These are phyloP conservation scores for Scarus forsteni DNA, from an alignment of 2,797 vertebrate species.

Conservation along the genomic window DNA sequence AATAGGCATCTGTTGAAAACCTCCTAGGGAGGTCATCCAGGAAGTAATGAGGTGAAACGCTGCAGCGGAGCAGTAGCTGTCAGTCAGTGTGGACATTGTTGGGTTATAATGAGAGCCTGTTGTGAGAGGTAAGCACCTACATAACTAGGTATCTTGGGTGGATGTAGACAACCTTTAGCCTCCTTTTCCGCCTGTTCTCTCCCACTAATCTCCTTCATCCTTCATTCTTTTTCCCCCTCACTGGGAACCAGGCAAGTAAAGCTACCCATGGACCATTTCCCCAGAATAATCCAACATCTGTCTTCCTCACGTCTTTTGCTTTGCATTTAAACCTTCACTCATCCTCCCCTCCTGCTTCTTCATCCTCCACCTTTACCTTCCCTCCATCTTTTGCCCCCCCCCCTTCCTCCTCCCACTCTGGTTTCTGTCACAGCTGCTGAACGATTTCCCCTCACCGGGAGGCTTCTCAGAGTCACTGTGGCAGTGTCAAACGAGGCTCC, in stretches of 20 bases:
- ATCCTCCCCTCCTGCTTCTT: conserved; percentile 1
- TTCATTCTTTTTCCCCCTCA: conserved; percentile 39
- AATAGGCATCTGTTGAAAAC: conserved; percentile 56
- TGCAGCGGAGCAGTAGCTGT: conserved; percentile 57
- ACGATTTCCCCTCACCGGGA: conserved; percentile 82
- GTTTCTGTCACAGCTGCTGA: conserved; percentile 74
- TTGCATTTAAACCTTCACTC: conserved; percentile 52
- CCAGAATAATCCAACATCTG: conserved; percentile 73
- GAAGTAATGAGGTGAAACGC: conserved; percentile 70
- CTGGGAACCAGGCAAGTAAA: conserved; percentile 52
- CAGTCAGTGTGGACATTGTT: conserved; percentile 61
- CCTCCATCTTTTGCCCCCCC: conserved; percentile 31
- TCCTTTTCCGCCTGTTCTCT: conserved; percentile 39
- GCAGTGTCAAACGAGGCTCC: conserved; percentile 83
- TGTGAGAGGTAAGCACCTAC: conserved; percentile 49
- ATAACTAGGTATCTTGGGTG: conserved; percentile 49
- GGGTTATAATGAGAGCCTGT: conserved; percentile 56
- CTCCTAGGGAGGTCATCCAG: conserved; percentile 63
- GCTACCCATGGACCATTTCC: conserved; percentile 68
- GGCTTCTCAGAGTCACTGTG: conserved; percentile 75
- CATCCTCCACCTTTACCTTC: conserved; percentile 20
- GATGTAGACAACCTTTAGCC: conserved; percentile 54
- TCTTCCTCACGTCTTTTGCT: conserved; percentile 63
- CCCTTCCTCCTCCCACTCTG: conserved; percentile 44
- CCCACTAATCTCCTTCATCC: conserved; percentile 48